Evolutionary conservation across 2,888 invertebrate genomes (phyloP).

Genomic region (Choreutis nemorana): DNA sequence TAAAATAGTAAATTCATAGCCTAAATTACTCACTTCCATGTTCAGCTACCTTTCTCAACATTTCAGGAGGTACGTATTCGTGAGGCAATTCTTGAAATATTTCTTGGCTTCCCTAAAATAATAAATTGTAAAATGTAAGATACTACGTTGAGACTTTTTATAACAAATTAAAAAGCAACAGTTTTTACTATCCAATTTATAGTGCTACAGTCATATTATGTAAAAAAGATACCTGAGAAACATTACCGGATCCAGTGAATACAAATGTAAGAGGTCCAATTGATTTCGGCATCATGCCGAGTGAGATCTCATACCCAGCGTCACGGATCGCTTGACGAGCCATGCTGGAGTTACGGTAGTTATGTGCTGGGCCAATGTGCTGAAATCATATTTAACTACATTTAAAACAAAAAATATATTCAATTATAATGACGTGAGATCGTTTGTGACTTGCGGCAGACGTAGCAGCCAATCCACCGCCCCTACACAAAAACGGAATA

Average conservation of each 20-base stretch:
- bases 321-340: conserved; percentile 97
- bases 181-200: too few relatives aligned
- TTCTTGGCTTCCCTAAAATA: conserved; percentile 81
- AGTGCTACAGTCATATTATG: too few relatives aligned
- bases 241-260: conserved; percentile 98
- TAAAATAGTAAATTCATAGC: conserved; percentile 1
- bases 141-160: too few relatives aligned
- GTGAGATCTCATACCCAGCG: conserved; percentile 97
- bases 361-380: conserved; percentile 98
- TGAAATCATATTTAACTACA: too few relatives aligned
- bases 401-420: too few relatives aligned
- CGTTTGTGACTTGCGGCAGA: too few relatives aligned
- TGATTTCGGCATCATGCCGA: conserved; percentile 97
- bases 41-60: conserved; percentile 93
- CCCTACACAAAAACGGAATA: too few relatives aligned
- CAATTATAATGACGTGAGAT: too few relatives aligned
- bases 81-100: conserved; percentile 97
- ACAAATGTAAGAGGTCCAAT: conserved; percentile 97
- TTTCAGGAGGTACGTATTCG: conserved; percentile 96
- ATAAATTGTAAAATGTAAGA: too few relatives aligned
- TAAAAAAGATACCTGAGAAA: conserved; percentile 79
- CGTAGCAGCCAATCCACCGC: too few relatives aligned
- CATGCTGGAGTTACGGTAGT: conserved; percentile 97
- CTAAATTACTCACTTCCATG: conserved; percentile 82
- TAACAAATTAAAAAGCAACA: too few relatives aligned